Base-by-base conservation (phyloP, 2,113 vertebrate species). In the Paratilapia polleni region DNA sequence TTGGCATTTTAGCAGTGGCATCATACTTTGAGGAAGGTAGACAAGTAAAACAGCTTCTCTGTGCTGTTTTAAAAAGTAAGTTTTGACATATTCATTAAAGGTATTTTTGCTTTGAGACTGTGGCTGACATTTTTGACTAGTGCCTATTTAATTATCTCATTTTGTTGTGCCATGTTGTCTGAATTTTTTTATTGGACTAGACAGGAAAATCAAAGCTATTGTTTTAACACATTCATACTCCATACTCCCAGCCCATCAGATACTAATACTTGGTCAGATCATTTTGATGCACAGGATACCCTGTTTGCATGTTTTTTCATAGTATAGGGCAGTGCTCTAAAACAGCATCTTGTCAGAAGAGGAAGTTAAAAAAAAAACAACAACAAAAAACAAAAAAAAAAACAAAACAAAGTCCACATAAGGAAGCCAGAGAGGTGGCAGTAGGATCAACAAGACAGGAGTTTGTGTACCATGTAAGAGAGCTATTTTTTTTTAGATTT, bases 41-140 rank as follows among this genome's bases (percentile, higher is more conserved):
- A 81, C 15, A 36, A 49, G 57, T n/a, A 57, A 43, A 85, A 66
- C 38, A 43, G 15, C 15, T 74, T 74, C 61, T 74, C 19, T 68
- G 8, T 41, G 31, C 15, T 66, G 38, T 24, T 31, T 52, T 17
- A 28, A 77, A 80, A 41, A n/a, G 8, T 10, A 34, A 15, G 10
- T 56, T 24, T 62, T 52, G 20, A 75, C 17, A 13, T 20, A 62
- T 56, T 73, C 19, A 63, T 41, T n/a, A 3, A 49, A 80, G n/a
- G 22, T 82, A 19, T 31, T 31, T 70, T 70, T 24, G 41, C 66
- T 47, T 54, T 24, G 1, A 24, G 56, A 34, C 43, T 64, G 9
- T 36, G 59, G 52, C 10, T 22, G 26, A 47, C 26, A 73, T 61
- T 60, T 70, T 19, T 73, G 26, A 61, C 26, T 19, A 22, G 56